Conservation (phyloP, 1,140 invertebrate species). For the Leptopilina boulardi region DNA sequence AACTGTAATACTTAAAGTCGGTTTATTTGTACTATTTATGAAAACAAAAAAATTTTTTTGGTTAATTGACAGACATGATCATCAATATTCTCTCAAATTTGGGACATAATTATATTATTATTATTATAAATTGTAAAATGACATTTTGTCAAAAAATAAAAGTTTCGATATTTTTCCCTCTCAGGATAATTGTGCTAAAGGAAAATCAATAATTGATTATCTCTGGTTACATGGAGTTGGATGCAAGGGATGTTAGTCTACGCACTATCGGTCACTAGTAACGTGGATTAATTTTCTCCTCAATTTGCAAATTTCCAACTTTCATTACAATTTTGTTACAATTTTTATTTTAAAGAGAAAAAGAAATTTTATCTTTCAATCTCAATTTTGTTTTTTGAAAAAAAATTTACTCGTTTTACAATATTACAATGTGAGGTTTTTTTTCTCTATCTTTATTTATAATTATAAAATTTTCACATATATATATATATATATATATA, state of each 20-base stretch:
- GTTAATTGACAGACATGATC: no score
- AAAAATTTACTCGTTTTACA: no score
- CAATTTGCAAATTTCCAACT: conserved; percentile 34
- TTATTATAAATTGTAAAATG: no score
- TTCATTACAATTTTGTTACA: conserved; percentile 25
- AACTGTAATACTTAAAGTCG: no score
- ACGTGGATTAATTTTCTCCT: conserved; percentile 43
- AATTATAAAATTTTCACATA: not conserved
- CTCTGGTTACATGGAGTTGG: conserved; percentile 34
- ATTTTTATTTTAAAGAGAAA: conserved; percentile 4
- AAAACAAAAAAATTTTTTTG: no score
- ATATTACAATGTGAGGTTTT: no score
- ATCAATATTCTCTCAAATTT: no score
- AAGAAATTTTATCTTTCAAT: not conserved
- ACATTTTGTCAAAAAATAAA: not conserved
- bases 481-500: conserved; percentile 29
- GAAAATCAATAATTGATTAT: conserved; percentile 48
- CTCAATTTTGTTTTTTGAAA: not conserved
- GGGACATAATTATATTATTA: no score
- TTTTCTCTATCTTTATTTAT: no score
- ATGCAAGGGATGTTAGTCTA: conserved; percentile 23
- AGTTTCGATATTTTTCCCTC: not conserved
- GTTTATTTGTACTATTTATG: no score
- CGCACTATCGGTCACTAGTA: conserved; percentile 17
- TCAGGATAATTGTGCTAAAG: conserved; percentile 16